phyloP scores from a whole-genome alignment of 2,888 invertebrate genomes.

The Xestia sexstrigata region DNA sequence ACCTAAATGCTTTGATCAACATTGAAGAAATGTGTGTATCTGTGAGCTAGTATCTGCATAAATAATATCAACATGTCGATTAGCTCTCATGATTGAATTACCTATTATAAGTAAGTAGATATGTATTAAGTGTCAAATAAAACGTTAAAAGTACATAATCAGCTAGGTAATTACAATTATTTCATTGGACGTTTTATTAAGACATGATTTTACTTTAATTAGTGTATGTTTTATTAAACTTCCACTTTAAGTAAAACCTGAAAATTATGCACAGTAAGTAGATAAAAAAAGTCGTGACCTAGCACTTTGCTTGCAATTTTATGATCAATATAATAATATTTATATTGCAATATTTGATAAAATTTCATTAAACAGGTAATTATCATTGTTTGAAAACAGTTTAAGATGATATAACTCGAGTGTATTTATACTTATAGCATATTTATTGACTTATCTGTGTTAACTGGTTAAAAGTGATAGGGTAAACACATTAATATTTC shows the following conservation, averaged over 20 bases:
- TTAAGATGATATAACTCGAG: constrained; percentile 15
- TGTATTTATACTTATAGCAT: background rate
- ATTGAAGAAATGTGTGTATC: background rate
- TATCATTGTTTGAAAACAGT: constrained; percentile 46
- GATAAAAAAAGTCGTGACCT: constrained; percentile 46
- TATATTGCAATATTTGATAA: constrained; percentile 61
- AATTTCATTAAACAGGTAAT: constrained; percentile 51
- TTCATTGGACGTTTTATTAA: background rate
- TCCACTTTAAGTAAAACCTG: constrained; percentile 6
- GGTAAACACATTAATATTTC: background rate
- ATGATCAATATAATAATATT: constrained; percentile 33
- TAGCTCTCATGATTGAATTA: background rate
- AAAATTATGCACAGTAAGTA: constrained; percentile 18
- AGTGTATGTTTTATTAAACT: background rate
- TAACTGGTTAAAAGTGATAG: background rate
- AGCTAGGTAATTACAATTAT: background rate
- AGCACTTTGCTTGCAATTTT: constrained; percentile 7
- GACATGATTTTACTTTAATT: background rate
- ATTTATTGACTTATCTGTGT: background rate
- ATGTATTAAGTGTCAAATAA: background rate
- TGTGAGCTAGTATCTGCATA: background rate
- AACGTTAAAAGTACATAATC: background rate
- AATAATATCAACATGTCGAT: background rate
- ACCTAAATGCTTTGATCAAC: background rate
- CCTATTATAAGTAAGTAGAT: background rate